Base-by-base conservation (phyloP, 2,888 invertebrate species). In the Acanthosepion esculentum region DNA sequence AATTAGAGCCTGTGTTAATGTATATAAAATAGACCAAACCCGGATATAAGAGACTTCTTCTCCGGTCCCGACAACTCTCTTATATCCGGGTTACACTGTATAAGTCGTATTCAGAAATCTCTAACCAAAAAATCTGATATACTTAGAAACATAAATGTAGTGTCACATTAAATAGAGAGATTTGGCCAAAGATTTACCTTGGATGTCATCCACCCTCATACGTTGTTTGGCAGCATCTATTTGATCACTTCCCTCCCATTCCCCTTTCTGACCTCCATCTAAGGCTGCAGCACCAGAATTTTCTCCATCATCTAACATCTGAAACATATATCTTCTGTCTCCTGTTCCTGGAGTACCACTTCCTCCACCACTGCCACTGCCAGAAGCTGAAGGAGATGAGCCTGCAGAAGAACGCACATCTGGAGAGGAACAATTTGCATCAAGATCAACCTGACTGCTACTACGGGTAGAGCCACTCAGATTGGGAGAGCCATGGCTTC, bases 121-220 rank as follows among this genome's bases (percentile, higher is more conserved):
- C 41, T 41, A 41, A 41, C 41, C 41, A 41, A 41, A 41, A 41
- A 41, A 41, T 41, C 41, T 41, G 41, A 41, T 41, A 41, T 41
- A 55, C 4, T 18, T 15, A 55, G 18, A 18, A 55, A 95, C 95
- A 53, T 95, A 96, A 96, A 96, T 91, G 96, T 26, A 29, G 12
- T 5, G 26, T 29, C 8, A n/a, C 10, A n/a, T n/a, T 12, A 78
- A n/a, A 78, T 12, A 78, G 20, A 7, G 59, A 23, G 59, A 96
- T n/a, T 94, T 92, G 95, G 95, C 91, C 78, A 95, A 50, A 59
- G 94, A 6, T 93, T 50, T 53, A 92, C 92, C 53, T 48, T 92
- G 53, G 23, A 48, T 92, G 20, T 50, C 48, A 92, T 92, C 48
- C 12, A 20, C 48, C 33, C 12, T n/a, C 78, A 78, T 0, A 33